A percentile compares a stretch with the other conserved stretches of the same genome.
These are phyloP conservation scores for Tryphoninae sp. DNA, from an alignment of 2,888 invertebrate genomes.

Conservation along the genomic window DNA sequence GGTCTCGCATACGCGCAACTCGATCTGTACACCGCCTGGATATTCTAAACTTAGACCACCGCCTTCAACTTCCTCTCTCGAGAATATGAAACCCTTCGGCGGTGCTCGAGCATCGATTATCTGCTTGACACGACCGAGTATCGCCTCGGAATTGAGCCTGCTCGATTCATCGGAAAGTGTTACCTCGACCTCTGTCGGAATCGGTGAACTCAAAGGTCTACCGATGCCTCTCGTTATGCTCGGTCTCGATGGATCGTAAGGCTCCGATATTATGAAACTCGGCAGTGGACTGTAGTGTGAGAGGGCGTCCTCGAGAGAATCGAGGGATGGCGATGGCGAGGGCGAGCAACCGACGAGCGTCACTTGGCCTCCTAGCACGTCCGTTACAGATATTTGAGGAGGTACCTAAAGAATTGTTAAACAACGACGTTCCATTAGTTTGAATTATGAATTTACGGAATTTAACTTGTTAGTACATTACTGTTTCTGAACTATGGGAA, in stretches of 20 bases:
- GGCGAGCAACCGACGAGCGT: conserved; percentile 89
- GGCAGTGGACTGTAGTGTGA: conserved; percentile 78
- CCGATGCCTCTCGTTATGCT: conserved; percentile 92
- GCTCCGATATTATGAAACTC: conserved; percentile 88
- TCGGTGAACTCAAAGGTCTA: conserved; percentile 79
- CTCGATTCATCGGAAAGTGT: conserved; percentile 91
- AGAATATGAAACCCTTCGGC: conserved; percentile 85
- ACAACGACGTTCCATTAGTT: too few relatives aligned
- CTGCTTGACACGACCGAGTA: conserved; percentile 90
- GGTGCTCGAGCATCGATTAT: conserved; percentile 91
- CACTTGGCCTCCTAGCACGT: conserved; percentile 93
- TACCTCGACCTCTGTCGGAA: conserved; percentile 85
- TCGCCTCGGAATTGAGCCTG: conserved; percentile 89
- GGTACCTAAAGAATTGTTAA: conserved; percentile 74
- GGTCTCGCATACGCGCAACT: conserved; percentile 90
- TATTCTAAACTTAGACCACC: conserved; percentile 86
- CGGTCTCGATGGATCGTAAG: conserved; percentile 88
- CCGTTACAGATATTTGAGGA: conserved; percentile 96
- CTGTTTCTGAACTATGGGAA: too few relatives aligned
- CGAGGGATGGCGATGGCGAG: conserved; percentile 83
- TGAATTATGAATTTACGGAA: too few relatives aligned
- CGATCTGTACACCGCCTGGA: conserved; percentile 93
- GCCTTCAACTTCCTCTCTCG: conserved; percentile 81
- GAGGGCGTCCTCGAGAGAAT: conserved; percentile 78
- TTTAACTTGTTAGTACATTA: too few relatives aligned